Base-by-base conservation (phyloP, 2,797 vertebrate species). In the Lutjanus argentimaculatus region DNA sequence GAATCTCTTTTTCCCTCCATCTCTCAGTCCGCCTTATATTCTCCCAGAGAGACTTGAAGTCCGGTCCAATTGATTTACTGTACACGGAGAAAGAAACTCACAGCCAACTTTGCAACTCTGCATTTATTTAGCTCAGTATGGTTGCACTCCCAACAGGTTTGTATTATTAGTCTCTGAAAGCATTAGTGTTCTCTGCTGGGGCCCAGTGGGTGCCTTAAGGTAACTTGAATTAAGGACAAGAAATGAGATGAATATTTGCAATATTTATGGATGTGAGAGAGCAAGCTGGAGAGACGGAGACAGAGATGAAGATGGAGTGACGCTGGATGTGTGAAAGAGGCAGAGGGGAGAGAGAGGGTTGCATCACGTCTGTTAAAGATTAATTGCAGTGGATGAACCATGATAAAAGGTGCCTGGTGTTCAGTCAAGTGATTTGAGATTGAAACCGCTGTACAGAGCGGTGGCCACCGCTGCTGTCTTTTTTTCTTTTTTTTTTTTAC, bases 281-380 rank as follows among this genome's bases (percentile, higher is more conserved):
- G 43, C 72, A 77, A 72, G 58, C 53, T 57, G 48, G 16, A 72
- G 30, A 74, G 71, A 71, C 0, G 6, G 62, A 57, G 58, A 64
- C 19, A 43, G 76, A 88, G 63, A 75, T 17, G 43, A 36, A 49
- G 82, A 82, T 11, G 57, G 80, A 66, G 65, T 67, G 61, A 71
- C 62, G 72, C 57, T 70, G 66, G 55, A 69, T 67, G 64, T 71
- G 53, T 68, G 53, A 85, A 72, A 81, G 66, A 67, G 78, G 69
- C 49, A 73, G 61, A 79, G 51, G 13, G 48, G 71, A 19, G 17
- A 65, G 17, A 65, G 49, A 69, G 67, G 55, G 53, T 75, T 80
- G 55, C 85, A 82, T 85, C 68, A 79, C 77, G 79, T 80, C 77
- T 83, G 88, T 91, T 86, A 74, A 87, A 87, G 77, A 88, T 89